Percentiles rank a stretch among this genome's conserved stretches.
Conservation (phyloP, 2,888 invertebrate species). For the Anagyrus pseudococci region DNA sequence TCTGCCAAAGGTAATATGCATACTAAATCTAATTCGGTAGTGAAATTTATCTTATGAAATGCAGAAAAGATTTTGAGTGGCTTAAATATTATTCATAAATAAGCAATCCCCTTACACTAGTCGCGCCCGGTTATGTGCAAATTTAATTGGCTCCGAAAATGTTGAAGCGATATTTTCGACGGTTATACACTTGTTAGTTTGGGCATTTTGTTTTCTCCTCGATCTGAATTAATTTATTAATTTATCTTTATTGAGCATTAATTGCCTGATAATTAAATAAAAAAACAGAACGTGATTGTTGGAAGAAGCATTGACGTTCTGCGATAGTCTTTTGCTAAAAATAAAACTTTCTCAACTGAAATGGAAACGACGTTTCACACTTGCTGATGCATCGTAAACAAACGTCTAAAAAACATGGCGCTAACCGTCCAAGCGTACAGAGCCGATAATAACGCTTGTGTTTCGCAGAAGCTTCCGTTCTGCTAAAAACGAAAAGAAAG, state of each 20-base stretch:
- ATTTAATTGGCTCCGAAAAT: too few relatives aligned
- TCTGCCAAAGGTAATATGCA: slow-evolving; percentile 8
- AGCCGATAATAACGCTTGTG: slow-evolving; percentile 23
- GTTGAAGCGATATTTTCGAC: too few relatives aligned
- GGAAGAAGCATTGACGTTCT: too few relatives aligned
- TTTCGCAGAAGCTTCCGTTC: slow-evolving; percentile 2
- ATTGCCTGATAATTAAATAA: too few relatives aligned
- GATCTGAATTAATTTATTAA: too few relatives aligned
- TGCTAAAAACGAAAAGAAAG: too few relatives aligned
- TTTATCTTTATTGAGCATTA: too few relatives aligned
- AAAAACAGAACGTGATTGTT: too few relatives aligned
- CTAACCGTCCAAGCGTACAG: slow-evolving; percentile 10
- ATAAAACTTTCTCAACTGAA: background rate
- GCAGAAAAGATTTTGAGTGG: background rate
- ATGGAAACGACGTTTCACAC: background rate
- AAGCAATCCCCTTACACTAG: background rate
- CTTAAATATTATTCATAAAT: background rate
- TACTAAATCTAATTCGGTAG: background rate
- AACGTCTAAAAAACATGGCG: slow-evolving; percentile 1
- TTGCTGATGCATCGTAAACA: background rate
- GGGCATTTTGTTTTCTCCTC: too few relatives aligned
- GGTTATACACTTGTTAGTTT: too few relatives aligned
- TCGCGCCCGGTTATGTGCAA: too few relatives aligned
- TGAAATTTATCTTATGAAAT: slow-evolving; percentile 4
- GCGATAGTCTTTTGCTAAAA: too few relatives aligned